Evolutionary conservation across 1,140 invertebrate genomes (phyloP), one percentile per base, ranked within the genome.

Genomic region (Drepana arcuata): DNA sequence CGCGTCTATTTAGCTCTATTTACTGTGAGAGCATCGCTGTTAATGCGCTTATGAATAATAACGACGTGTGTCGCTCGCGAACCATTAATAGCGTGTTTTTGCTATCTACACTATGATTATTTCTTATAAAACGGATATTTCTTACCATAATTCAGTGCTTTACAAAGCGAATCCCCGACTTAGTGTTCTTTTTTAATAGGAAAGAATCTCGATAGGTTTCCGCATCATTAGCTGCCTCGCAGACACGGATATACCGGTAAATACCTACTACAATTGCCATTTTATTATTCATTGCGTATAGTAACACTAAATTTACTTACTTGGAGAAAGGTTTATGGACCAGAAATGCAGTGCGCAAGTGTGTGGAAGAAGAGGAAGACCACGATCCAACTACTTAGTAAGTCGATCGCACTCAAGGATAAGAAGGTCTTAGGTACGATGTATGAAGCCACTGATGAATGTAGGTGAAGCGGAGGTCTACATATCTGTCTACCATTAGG

Each of bases 41-140:
- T 75, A 75, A 64, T 58, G 57, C 35, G 31, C 59, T 72, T 60
- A 75, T 75, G 71, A 73, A 79, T 79, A 75, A 58, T 68, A 75
- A 72, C 44, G 57, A 61, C 9, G 9, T 42, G 44, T 29, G 18
- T 37, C 60, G 51, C 43, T 49, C 44, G 42, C 40, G 45, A 48
- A 58, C 27, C 58, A 62, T 67, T 77, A 70, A 65, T 66, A 63
- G 59, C 43, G 35, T 51, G 63, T 77, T 80, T 79, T 72, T 72
- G 63, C 52, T 36, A 60, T 48, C 46, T 48, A 67, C 52, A 58
- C 59, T 53, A 59, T 69, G 68, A 74, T 70, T 72, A 70, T 51
- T 65, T 75, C 56, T 67, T 60, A 53, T 68, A 58, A 69, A 73
- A 71, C 57, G 64, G 54, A 56, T 63, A 39, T 66, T 72, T 74